A percentile compares a stretch with the other conserved stretches of the same genome.
Conservation (phyloP, 2,888 invertebrate species). For the Mycalesis mineus region DNA sequence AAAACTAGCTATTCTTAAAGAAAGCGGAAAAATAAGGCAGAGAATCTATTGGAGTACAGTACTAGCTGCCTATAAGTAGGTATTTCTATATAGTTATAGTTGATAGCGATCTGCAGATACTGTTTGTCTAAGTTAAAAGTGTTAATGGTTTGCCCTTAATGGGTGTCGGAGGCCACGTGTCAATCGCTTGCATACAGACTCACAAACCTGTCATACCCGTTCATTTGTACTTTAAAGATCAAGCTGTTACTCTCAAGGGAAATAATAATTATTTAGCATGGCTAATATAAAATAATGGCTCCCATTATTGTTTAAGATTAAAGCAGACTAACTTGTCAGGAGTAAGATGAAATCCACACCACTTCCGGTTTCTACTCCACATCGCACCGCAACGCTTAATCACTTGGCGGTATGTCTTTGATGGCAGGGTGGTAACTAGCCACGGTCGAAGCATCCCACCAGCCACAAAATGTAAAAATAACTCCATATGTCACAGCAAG, state of each 20-base stretch:
- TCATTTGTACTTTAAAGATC: background rate
- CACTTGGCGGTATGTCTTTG: too few species aligned
- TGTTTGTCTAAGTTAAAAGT: slow-evolving; percentile 5
- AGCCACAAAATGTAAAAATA: background rate
- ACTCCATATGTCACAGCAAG: background rate
- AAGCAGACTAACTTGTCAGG: too few species aligned
- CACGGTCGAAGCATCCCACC: too few species aligned
- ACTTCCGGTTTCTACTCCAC: too few species aligned
- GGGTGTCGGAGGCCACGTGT: background rate
- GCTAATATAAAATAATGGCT: too few species aligned
- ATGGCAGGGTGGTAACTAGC: too few species aligned
- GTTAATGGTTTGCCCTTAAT: slow-evolving; percentile 5
- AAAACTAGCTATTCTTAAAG: too few species aligned
- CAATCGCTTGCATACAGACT: background rate
- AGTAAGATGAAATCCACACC: too few species aligned
- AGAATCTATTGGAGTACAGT: too few species aligned
- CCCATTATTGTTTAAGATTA: too few species aligned
- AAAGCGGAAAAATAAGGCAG: too few species aligned
- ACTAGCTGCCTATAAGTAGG: background rate
- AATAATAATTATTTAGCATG: background rate
- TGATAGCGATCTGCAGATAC: background rate
- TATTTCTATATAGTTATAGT: background rate
- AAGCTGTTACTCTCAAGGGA: background rate
- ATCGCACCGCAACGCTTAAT: too few species aligned
- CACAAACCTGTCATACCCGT: background rate